These are phyloP conservation scores for Bovichtus diacanthus DNA, from an alignment of 2,797 vertebrate species.

Conservation along the genomic window DNA sequence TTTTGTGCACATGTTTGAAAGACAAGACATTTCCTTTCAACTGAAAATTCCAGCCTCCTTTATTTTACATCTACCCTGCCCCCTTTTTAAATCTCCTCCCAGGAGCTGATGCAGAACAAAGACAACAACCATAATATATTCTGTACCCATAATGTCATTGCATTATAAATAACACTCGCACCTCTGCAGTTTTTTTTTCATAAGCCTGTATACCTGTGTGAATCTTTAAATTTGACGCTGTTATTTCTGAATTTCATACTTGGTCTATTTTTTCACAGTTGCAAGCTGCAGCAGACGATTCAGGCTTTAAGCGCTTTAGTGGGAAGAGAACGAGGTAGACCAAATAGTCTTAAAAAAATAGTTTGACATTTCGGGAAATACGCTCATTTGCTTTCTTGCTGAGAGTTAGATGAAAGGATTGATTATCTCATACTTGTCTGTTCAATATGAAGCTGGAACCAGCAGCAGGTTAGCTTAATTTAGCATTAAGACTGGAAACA, in stretches of 20 bases:
- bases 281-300: neutral
- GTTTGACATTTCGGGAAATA: neutral
- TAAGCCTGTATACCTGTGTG: conserved; percentile 19
- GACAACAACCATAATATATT: conserved; percentile 58
- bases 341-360: conserved; percentile 4
- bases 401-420: neutral
- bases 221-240: conserved; percentile 21
- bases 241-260: conserved; percentile 19
- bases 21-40: conserved; percentile 48
- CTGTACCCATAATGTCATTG: conserved; percentile 58
- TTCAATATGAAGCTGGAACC: neutral
- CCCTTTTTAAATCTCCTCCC: conserved; percentile 55
- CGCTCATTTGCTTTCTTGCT: neutral
- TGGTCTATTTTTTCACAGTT: conserved; percentile 35
- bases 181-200: conserved; percentile 22
- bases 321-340: neutral
- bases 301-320: conserved; percentile 2
- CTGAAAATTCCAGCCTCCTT: conserved; percentile 37
- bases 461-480: neutral
- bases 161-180: conserved; percentile 56
- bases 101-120: conserved; percentile 63
- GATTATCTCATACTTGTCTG: neutral
- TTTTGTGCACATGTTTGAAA: conserved; percentile 41
- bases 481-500: neutral
- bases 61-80: conserved; percentile 44